These are phyloP conservation scores for Muscicapa comitata DNA, from an alignment of 2,797 vertebrate species.

Conservation along the genomic window DNA sequence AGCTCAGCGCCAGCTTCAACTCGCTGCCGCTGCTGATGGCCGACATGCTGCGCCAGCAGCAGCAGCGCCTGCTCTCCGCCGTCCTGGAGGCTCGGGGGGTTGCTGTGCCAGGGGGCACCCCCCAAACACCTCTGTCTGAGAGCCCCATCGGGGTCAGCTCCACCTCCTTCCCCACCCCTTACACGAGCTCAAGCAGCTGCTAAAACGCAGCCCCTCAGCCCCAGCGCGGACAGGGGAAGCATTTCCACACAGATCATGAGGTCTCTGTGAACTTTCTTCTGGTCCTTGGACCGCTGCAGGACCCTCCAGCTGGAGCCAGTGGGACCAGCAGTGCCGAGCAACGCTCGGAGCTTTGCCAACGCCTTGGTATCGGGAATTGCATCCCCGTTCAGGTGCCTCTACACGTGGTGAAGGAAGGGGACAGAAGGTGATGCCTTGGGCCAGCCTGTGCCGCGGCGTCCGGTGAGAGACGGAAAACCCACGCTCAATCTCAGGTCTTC, in stretches of 20 bases:
- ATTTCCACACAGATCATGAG: constrained; percentile 41
- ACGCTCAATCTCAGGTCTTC: constrained; percentile 80
- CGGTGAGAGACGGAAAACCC: constrained; percentile 60
- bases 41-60: constrained; percentile 77
- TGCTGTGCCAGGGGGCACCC: constrained; percentile 53
- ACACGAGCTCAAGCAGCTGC: constrained; percentile 83
- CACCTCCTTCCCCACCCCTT: constrained; percentile 79
- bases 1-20: constrained; percentile 72
- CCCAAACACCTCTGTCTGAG: constrained; percentile 72
- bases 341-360: constrained; percentile 49
- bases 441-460: constrained; percentile 8
- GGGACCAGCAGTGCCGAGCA: constrained; percentile 17
- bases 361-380: constrained; percentile 68
- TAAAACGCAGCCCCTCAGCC: constrained; percentile 41
- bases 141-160: constrained; percentile 80
- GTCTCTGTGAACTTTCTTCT: constrained; percentile 46
- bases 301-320: constrained; percentile 30
- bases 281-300: background rate
- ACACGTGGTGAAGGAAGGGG: constrained; percentile 57
- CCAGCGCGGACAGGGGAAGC: constrained; percentile 32
- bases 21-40: constrained; percentile 76
- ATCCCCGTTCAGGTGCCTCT: constrained; percentile 73
- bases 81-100: constrained; percentile 72
- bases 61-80: constrained; percentile 75
- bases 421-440: constrained; percentile 33